Percentiles rank a stretch among this genome's conserved stretches.
Conservation (phyloP, 2,113 vertebrate genomes). For the Laticauda colubrina region DNA sequence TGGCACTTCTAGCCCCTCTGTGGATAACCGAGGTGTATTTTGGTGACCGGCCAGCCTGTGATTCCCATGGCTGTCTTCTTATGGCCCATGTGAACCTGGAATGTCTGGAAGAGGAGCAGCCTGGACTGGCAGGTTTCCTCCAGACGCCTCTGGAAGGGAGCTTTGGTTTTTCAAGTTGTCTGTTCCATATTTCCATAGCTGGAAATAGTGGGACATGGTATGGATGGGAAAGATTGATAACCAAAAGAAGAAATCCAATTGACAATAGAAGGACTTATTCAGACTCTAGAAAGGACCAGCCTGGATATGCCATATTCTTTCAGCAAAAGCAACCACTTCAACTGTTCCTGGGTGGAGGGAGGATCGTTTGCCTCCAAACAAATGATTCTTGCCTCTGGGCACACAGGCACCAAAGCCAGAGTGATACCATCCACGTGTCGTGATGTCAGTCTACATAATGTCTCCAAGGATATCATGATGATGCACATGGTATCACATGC, state of each 20-base stretch:
- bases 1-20: conserved; percentile 70
- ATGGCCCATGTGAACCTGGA: not conserved
- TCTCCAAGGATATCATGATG: not conserved
- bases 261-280: not conserved
- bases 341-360: not conserved
- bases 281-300: not conserved
- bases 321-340: not conserved
- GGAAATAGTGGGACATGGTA: not conserved
- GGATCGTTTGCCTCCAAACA: not conserved
- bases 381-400: not conserved
- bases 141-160: not conserved
- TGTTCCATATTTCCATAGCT: not conserved
- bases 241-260: not conserved
- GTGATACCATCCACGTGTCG: not conserved
- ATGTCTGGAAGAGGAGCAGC: not conserved
- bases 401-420: not conserved
- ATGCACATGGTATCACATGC: not conserved
- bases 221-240: not conserved
- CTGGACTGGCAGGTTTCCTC: not conserved
- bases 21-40: conserved; percentile 75
- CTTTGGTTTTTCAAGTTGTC: not conserved
- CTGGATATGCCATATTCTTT: not conserved
- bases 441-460: not conserved
- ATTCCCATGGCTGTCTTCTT: too few relatives aligned
- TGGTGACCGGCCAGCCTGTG: accelerated